Evolutionary conservation across 2,797 vertebrate genomes (phyloP), one percentile per base, ranked within the genome.

Genomic region (Cuniculus paca): DNA sequence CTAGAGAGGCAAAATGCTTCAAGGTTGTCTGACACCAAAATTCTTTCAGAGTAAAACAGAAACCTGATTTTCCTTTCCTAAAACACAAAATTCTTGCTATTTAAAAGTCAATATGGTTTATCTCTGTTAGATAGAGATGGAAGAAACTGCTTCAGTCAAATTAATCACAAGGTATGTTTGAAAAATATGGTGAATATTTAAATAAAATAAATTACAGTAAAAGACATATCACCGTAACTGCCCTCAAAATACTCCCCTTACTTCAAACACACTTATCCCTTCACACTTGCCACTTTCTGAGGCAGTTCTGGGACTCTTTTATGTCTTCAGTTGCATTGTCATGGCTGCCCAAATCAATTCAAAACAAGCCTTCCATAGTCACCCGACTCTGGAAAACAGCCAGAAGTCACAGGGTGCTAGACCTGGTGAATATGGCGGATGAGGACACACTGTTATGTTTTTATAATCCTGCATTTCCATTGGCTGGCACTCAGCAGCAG

Each of bases 71-170:
- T 94, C 42, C n/a, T 83, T 86, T 93, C 87, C 48, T 63, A 88
- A 42, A 94, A 93, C 34, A 80, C 7, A 65, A 1, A 36, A 28
- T 48, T 88, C 74, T 94, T 85, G 88, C 48, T 72, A 84, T 68
- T 82, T 82, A 86, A 48, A 52, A 81, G 60, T 24, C 31, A 74
- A 54, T 54, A 78, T 42, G 54, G n/a, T 54, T 91, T 60, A 42
- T 72, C 52, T 52, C 39, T 85, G 17, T 61, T 80, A 58, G 86
- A 39, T 9, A 90, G n/a, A 72, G 56, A 60, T 68, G 58, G 22
- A 94, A 96, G 50, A 42, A 84, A 96, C 6, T 61, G n/a, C 89
- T 90, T 95, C 79, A 86, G 50, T 54, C 26, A 93, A 95, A 89
- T 77, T 61, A 94, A 60, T 81, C n/a, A 45, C 20, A 75, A 45